Evolutionary conservation across 2,888 invertebrate genomes (phyloP).

Genomic region (Drosophila ezoana): DNA sequence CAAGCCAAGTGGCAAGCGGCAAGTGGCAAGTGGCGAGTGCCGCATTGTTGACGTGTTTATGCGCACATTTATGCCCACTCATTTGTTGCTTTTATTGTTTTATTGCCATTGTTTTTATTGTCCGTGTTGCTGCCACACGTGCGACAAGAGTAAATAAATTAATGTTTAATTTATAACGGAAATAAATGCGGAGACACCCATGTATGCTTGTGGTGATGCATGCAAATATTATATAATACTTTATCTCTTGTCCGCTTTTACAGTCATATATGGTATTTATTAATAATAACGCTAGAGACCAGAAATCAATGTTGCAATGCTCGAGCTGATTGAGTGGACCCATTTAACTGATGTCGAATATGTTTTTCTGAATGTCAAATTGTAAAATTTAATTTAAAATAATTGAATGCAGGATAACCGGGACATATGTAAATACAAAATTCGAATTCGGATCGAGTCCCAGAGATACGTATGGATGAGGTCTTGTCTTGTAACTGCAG

Average conservation of each 20-base stretch:
- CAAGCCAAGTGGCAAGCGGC: slow-evolving; percentile 30
- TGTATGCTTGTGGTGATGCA: not conserved
- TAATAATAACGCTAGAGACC: slow-evolving; percentile 34
- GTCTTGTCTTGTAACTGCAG: no score
- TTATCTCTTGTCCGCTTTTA: not conserved
- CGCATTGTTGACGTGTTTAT: slow-evolving; percentile 68
- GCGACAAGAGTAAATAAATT: slow-evolving; percentile 63
- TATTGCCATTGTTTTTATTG: slow-evolving; percentile 21
- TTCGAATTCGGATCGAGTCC: not conserved
- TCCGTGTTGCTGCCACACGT: slow-evolving; percentile 29
- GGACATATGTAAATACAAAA: not conserved
- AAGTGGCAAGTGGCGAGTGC: slow-evolving; percentile 49
- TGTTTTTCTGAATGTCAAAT: slow-evolving; percentile 27
- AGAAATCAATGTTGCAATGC: slow-evolving; percentile 45
- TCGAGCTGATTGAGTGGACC: slow-evolving; percentile 57
- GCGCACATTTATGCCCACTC: slow-evolving; percentile 48
- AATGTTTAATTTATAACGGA: slow-evolving; percentile 59
- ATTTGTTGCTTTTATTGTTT: slow-evolving; percentile 31
- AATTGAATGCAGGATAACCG: not conserved
- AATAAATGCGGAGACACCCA: slow-evolving; percentile 24
- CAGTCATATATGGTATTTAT: slow-evolving; percentile 12
- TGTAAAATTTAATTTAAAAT: slow-evolving; percentile 7
- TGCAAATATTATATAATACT: not conserved
- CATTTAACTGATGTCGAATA: slow-evolving; percentile 1
- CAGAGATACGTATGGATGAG: not conserved